Percentiles rank a stretch among this genome's conserved stretches.
Conservation (phyloP, 1,140 invertebrate species). For the Bombus impatiens region DNA sequence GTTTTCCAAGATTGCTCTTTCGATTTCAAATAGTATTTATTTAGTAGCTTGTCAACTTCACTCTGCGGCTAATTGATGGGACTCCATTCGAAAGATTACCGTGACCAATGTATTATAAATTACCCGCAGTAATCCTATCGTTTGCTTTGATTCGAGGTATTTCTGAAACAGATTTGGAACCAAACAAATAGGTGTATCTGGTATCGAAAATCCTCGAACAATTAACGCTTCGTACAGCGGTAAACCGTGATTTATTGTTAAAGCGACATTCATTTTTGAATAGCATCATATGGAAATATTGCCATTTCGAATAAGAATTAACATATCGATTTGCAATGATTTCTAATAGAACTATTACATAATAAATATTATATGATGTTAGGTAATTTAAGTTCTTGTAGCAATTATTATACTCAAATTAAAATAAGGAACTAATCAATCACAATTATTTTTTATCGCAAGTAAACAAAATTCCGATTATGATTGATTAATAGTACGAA, state of each 20-base stretch:
- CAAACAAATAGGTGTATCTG: background rate
- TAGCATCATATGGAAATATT: background rate
- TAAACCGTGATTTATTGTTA: background rate
- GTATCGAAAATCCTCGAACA: background rate
- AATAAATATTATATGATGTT: too few species aligned
- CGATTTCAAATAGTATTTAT: background rate
- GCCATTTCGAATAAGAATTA: background rate
- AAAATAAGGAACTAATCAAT: too few species aligned
- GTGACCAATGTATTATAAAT: background rate
- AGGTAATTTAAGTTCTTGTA: too few species aligned
- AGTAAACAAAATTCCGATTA: too few species aligned
- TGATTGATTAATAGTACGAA: too few species aligned
- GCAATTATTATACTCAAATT: too few species aligned
- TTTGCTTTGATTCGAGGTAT: background rate
- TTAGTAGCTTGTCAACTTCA: background rate
- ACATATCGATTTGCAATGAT: background rate
- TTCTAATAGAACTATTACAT: background rate
- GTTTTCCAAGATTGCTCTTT: background rate
- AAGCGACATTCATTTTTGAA: background rate
- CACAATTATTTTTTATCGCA: too few species aligned
- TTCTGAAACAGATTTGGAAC: background rate
- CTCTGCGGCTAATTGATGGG: background rate
- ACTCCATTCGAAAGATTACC: background rate
- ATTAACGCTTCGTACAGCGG: background rate
- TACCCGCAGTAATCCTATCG: background rate